Evolutionary conservation across 2,113 vertebrate genomes (phyloP).

Genomic region (Amphilophus citrinellus): DNA sequence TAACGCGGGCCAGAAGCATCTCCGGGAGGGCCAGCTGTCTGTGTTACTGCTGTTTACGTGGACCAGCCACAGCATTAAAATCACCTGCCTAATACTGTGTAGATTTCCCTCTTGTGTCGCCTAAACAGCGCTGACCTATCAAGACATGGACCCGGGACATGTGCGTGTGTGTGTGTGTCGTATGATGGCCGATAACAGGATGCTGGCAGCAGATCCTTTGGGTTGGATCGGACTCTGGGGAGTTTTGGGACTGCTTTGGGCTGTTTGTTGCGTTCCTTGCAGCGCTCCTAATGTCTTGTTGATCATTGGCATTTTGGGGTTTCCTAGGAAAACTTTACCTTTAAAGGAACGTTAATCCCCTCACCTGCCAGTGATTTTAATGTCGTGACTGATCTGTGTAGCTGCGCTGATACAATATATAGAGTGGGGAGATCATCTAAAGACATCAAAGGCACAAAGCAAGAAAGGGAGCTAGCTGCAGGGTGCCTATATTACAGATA

Average conservation of each 20-base stretch:
- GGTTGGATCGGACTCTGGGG: not conserved
- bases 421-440: conserved; percentile 6
- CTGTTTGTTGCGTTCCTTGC: too few relatives aligned
- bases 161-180: not conserved
- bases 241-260: too few relatives aligned
- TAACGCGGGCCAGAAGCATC: conserved; percentile 9
- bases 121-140: not conserved
- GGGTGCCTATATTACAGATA: conserved; percentile 7
- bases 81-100: not conserved
- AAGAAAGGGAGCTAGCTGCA: not conserved
- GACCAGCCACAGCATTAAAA: not conserved
- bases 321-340: not conserved
- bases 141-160: not conserved
- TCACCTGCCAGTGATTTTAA: not conserved
- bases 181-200: fast-evolving
- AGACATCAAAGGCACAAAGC: conserved; percentile 7
- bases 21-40: conserved; percentile 32
- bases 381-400: not conserved
- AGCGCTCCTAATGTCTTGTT: too few relatives aligned
- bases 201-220: not conserved
- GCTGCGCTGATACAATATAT: not conserved
- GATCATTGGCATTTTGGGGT: not conserved
- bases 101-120: not conserved
- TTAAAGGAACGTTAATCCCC: not conserved
- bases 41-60: not conserved